Conservation (phyloP, 2,888 invertebrate genomes). For the Opisthograptis luteolata region DNA sequence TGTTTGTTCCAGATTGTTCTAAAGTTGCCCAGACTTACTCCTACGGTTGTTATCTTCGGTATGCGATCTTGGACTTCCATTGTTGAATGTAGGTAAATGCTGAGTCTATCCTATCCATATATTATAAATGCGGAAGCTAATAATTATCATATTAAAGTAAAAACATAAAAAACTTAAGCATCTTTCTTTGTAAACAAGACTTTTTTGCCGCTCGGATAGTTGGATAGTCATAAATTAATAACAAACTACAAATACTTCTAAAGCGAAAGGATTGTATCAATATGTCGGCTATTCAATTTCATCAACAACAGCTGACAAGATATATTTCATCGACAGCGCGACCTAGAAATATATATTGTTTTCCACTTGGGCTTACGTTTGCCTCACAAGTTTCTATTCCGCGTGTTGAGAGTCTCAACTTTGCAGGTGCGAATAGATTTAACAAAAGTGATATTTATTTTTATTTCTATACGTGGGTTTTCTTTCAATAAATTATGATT, state of each 20-base stretch:
- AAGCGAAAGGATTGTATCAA: too few relatives aligned
- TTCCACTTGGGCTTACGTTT: background rate
- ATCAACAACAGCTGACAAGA: too few relatives aligned
- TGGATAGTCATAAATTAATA: too few relatives aligned
- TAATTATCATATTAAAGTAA: too few relatives aligned
- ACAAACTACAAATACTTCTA: too few relatives aligned
- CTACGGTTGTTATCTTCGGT: constrained; percentile 42
- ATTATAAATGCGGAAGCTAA: too few relatives aligned
- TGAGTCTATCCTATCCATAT: constrained; percentile 13
- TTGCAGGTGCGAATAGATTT: constrained; percentile 1
- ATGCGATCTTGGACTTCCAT: constrained; percentile 39
- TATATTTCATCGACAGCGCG: background rate
- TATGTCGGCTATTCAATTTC: too few relatives aligned
- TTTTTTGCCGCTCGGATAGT: too few relatives aligned
- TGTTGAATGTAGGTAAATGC: constrained; percentile 31
- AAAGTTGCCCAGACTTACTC: constrained; percentile 42
- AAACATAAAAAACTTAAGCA: too few relatives aligned
- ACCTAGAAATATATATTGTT: background rate
- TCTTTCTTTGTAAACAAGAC: too few relatives aligned
- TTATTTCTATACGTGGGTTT: constrained; percentile 11
- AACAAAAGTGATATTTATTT: constrained; percentile 14
- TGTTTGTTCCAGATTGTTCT: constrained; percentile 55
- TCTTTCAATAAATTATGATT: constrained; percentile 21
- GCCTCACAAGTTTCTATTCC: background rate
- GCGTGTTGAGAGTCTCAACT: background rate